phyloP scores from a whole-genome alignment of 2,888 invertebrate species.

The Thumatha senex region DNA sequence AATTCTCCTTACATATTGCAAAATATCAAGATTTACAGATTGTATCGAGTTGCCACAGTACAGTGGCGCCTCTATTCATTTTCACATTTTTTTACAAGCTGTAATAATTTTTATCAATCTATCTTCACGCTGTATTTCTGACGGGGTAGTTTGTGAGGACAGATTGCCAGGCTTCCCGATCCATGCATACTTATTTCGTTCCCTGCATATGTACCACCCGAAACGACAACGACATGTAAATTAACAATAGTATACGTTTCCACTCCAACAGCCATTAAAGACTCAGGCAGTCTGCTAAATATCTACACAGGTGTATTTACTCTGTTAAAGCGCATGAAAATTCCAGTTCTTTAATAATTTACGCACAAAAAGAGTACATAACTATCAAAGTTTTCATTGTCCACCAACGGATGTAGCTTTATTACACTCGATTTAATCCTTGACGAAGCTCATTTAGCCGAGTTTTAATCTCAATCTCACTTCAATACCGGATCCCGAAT shows the following conservation, averaged over 20 bases:
- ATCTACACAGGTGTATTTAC: conserved; percentile 21
- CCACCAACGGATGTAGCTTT: conserved; percentile 45
- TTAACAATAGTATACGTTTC: conserved; percentile 5
- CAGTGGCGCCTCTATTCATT: too few species aligned
- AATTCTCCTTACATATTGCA: too few species aligned
- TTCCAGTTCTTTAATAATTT: conserved; percentile 44
- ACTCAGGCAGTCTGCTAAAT: conserved; percentile 7
- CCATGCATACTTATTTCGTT: too few species aligned
- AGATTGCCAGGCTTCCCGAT: too few species aligned
- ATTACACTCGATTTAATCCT: conserved; percentile 64
- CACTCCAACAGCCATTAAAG: conserved; percentile 10
- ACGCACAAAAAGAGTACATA: conserved; percentile 35
- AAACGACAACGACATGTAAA: not conserved
- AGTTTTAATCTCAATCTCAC: conserved; percentile 82
- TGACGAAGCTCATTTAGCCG: conserved; percentile 73
- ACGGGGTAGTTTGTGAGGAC: too few species aligned
- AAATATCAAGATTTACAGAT: too few species aligned
- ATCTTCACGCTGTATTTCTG: too few species aligned
- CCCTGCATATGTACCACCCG: too few species aligned
- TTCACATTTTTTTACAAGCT: too few species aligned
- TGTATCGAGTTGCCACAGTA: too few species aligned
- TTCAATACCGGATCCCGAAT: conserved; percentile 80
- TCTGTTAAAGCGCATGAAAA: conserved; percentile 27
- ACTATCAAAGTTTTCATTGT: conserved; percentile 53
- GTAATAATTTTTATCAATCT: too few species aligned